Evolutionary conservation across 2,797 vertebrate genomes (phyloP), one percentile per base, ranked within the genome.

Genomic region (Enteromius radiatus): DNA sequence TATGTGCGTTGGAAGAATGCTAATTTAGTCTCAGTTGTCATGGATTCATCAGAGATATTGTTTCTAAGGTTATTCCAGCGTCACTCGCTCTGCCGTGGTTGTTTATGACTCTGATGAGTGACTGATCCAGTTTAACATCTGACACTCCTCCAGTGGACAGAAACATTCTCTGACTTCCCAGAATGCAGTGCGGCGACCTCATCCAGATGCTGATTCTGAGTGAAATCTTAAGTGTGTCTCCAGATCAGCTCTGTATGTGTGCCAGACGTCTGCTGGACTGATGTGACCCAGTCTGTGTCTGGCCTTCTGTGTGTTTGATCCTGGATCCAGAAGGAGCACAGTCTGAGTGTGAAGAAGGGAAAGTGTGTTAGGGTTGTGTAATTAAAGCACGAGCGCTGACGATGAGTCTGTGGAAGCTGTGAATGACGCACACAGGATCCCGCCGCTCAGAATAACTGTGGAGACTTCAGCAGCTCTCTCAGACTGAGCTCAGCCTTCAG

Each of bases 21-120:
- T 88, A 86, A 88, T 86, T 86, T 75, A 82, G 76, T 85, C 81
- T 67, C 69, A 8, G 81, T 78, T 78, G 85, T 85, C 82, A 82
- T 85, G 78, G 79, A 86, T 81, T 86, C 64, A 80, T 65, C 38
- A 69, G 43, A 73, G 64, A 78, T 76, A 82, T 82, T 80, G 67
- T 33, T 79, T 68, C 59, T 43, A 43, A 56, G 33, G 77, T 38
- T 41, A 28, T 74, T 73, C 31, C 73, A 73, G 52, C 63, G 0
- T 80, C 80, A 81, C 61, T 5, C 68, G 71, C 63, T 76, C 81
- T 84, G 56, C 23, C 28, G 56, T 61, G 0, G 12, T 61, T 61
- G n/a, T 59, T 14, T 26, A 61, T 61, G 1, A 28, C 56, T 59
- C 23, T 5, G 56, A 36, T 61, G 19, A n/a, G 52, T 54, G 52